Base-by-base conservation (phyloP, 2,888 invertebrate genomes). In the Ophion slaviceki region DNA sequence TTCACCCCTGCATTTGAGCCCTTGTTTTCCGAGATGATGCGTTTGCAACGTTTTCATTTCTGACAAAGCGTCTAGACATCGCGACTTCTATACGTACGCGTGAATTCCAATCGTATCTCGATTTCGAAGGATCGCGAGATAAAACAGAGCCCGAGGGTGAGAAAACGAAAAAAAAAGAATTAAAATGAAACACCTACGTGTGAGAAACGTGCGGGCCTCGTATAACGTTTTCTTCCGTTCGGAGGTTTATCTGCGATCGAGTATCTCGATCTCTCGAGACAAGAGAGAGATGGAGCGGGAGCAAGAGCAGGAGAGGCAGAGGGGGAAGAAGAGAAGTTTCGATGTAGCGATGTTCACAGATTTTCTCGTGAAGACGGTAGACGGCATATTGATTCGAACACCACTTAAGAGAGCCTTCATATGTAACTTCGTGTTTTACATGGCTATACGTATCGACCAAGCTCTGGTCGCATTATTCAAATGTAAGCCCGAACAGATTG, bases 301-400 rank as follows among this genome's bases (percentile, higher is more conserved):
- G 40, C 32, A 32, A 2, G 32, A 32, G 32, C 32, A 32, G 32
- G 14, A 14, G 14, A 14, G 14, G 14, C 47, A 17, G 53, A 53
- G 17, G 11, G 17, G 5, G 53, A 17, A 5, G 53, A 14, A 3
- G 17, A 17, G 53, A 53, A 53, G 53, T 53, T 53, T 53, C 17
- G 53, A 53, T 53, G 53, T 17, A 53, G 53, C 5, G 17, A 53
- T 14, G 17, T 17, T 53, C 53, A 53, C 17, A 17, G 5, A 53
- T 53, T 53, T 14, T 53, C 14, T 53, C 53, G 53, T 53, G 2
- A 2, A 17, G 17, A 53, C 53, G 53, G 53, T 53, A 14, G 14
- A 53, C 14, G 24, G 17, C 47, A 24, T 68, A 47, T 45, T 76
- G 62, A 66, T 80, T 57, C 84, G 66, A 71, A 76, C 70, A 66